Evolutionary conservation across 37 sponge, comb jelly and placozoan genomes (phyloP), one percentile per base, ranked within the genome.

Genomic region (Agelas oroides): DNA sequence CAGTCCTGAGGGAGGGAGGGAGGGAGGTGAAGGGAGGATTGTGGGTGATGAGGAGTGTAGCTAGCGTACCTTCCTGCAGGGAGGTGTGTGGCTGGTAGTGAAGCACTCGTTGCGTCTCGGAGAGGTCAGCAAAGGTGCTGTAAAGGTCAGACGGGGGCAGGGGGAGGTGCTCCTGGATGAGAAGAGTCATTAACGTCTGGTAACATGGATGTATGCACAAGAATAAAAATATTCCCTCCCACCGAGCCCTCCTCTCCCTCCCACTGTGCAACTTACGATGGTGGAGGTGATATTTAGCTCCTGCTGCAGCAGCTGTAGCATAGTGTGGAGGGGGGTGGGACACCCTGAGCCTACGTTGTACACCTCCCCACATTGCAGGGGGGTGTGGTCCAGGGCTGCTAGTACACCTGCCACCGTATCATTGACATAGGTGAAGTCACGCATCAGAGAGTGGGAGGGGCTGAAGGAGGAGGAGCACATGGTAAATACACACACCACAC

Each of bases 361-460:
- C 14, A 87, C 74, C 36, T 87, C 92, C 19, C 91, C 92, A 79
- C 95, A 94, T 0, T 23, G 24, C 5, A 21, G 17, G 28, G 89
- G 88, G 6, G 30, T 58, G 81, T 87, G 70, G 53, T 66, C 59
- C 57, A 90, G 54, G 2, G 95, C 91, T 30, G 38, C 28, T 31
- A 87, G 5, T 1, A 93, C 59, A 3, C 88, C 91, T 31, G 65
- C 79, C 30, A 94, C 87, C 24, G 74, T 67, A 59, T 94, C 95
- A 81, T 77, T 65, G 62, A 94, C 70, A 62, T 85, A 94, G 31
- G 95, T 94, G 65, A 94, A 90, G 38, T 94, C 95, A 46, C 95
- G 77, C 71, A 54, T 32, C 19, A 91, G 65, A 20, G 73, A 53
- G 27, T 74, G 40, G 25, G 78, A 35, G 0, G 79, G 36, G 58